Evolutionary conservation across 1,140 invertebrate genomes (phyloP).

Genomic region (Stegodyphus dumicola): DNA sequence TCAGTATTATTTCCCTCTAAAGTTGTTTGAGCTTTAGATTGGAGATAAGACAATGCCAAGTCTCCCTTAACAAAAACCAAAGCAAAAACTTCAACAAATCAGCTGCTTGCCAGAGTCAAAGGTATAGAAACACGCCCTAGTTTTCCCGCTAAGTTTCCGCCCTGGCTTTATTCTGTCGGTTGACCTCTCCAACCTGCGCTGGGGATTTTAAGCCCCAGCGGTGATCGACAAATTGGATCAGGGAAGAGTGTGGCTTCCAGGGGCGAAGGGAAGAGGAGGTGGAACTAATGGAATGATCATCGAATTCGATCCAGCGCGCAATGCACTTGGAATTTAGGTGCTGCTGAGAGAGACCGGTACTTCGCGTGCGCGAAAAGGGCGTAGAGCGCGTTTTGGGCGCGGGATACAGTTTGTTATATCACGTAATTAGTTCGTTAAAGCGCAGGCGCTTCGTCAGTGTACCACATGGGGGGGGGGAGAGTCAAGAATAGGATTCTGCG

Average conservation of each 20-base stretch:
- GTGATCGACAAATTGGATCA: conserved; percentile 46
- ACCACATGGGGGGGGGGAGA: background rate
- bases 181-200: background rate
- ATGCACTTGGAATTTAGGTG: too few relatives aligned
- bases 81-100: too few relatives aligned
- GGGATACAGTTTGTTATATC: conserved; percentile 16
- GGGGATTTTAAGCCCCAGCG: conserved; percentile 19
- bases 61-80: too few relatives aligned
- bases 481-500: too few relatives aligned
- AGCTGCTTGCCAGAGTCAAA: too few relatives aligned
- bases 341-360: background rate
- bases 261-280: background rate
- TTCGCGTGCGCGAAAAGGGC: background rate
- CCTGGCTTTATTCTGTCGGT: too few relatives aligned
- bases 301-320: conserved; percentile 27
- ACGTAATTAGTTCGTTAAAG: conserved; percentile 29
- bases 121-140: too few relatives aligned
- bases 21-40: too few relatives aligned
- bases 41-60: too few relatives aligned
- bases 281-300: conserved; percentile 48
- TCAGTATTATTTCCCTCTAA: too few relatives aligned
- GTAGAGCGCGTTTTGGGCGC: too few relatives aligned
- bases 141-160: too few relatives aligned
- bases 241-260: background rate
- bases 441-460: background rate